Conservation (phyloP, 2,888 invertebrate species). For the Prenolepis imparis region DNA sequence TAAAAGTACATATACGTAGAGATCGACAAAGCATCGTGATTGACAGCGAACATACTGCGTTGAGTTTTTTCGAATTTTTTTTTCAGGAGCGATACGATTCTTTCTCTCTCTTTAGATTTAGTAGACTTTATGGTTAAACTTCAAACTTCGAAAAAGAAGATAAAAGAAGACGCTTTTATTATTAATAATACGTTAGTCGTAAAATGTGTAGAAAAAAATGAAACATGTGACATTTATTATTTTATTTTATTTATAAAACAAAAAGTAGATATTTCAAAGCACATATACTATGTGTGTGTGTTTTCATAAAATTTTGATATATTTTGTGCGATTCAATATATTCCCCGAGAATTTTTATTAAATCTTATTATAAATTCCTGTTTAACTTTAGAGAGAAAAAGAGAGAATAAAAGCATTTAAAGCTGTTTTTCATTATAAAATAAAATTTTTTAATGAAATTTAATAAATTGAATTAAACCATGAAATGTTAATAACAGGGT, state of each 20-base stretch:
- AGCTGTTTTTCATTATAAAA: background rate
- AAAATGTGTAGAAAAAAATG: background rate
- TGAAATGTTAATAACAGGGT: background rate
- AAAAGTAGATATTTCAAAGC: background rate
- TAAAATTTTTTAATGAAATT: background rate
- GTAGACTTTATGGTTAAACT: constrained; percentile 4
- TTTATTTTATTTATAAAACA: background rate
- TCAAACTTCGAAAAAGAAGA: background rate
- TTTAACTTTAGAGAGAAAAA: background rate
- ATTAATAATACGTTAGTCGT: background rate
- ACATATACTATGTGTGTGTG: background rate
- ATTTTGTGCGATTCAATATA: background rate
- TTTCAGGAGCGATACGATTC: background rate
- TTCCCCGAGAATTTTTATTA: constrained; percentile 3
- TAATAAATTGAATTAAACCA: constrained; percentile 16
- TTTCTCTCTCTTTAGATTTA: too few species aligned
- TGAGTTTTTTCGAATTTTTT: background rate
- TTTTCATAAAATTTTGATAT: background rate
- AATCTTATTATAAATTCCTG: background rate
- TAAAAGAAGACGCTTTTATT: background rate
- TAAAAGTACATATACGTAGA: constrained; percentile 9
- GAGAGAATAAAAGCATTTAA: background rate
- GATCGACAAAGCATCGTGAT: constrained; percentile 33
- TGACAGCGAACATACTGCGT: constrained; percentile 14
- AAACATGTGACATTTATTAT: background rate